Evolutionary conservation across 2,113 vertebrate genomes (phyloP).

Genomic region (Chionis minor): DNA sequence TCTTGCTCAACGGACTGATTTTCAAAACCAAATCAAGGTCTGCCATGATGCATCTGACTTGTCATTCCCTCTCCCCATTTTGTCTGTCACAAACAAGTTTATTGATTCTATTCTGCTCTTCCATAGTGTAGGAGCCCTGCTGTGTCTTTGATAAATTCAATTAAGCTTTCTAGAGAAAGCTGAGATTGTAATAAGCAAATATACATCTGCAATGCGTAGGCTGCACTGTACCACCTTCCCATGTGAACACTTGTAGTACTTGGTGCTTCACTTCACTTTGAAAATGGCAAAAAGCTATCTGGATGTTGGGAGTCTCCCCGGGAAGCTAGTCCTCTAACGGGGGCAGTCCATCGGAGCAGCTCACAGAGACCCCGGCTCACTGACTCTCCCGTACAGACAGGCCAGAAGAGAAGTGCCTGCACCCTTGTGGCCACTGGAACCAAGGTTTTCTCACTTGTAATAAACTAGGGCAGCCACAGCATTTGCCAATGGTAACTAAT

Average conservation of each 20-base stretch:
- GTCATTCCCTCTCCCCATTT: neutral
- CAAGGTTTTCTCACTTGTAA: neutral
- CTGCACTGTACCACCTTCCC: neutral
- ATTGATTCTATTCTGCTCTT: slow-evolving; percentile 21
- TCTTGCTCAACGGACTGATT: neutral
- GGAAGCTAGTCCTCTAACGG: neutral
- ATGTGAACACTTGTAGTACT: neutral
- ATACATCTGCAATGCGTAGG: neutral
- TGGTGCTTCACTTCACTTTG: neutral
- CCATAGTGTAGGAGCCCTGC: neutral
- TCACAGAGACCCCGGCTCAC: too few species aligned
- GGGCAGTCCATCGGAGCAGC: neutral
- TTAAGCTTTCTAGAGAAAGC: slow-evolving; percentile 18
- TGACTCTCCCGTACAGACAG: neutral
- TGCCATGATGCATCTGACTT: neutral
- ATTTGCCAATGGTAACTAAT: neutral
- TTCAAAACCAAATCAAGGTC: neutral
- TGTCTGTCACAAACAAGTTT: slow-evolving; percentile 15
- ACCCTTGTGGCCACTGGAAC: neutral
- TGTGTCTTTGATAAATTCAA: slow-evolving; percentile 22
- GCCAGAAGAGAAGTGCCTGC: neutral
- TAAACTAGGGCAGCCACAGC: neutral
- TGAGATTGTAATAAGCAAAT: slow-evolving; percentile 27
- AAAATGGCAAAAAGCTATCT: neutral
- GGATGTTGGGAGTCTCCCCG: neutral